These are phyloP conservation scores for Ginglymostoma cirratum DNA, from an alignment of 2,113 vertebrate genomes.

Conservation along the genomic window DNA sequence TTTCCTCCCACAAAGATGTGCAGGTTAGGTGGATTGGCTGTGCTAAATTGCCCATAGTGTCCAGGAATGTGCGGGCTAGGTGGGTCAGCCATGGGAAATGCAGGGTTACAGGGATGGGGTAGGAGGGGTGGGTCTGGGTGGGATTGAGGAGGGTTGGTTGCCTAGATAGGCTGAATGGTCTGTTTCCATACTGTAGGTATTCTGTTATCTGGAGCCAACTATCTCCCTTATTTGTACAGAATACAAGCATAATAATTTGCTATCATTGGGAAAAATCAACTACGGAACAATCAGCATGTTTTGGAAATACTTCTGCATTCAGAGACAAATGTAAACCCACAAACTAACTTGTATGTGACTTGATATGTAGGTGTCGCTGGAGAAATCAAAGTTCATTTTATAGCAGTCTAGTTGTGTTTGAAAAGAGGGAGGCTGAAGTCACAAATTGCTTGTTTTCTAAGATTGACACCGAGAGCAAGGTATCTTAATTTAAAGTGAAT, in stretches of 20 bases:
- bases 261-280: not conserved
- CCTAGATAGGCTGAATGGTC: no score
- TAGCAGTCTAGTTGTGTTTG: not conserved
- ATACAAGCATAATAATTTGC: constrained; percentile 6
- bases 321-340: constrained; percentile 13
- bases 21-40: no score
- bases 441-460: not conserved
- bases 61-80: no score
- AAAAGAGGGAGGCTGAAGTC: not conserved
- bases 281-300: not conserved
- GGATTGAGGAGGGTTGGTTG: no score
- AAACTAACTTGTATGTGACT: not conserved
- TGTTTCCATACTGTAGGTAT: no score
- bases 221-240: not conserved
- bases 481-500: not conserved
- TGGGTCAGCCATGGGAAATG: no score
- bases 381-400: not conserved
- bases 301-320: not conserved
- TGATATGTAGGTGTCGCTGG: not conserved
- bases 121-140: no score
- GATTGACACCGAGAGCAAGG: not conserved
- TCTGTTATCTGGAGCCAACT: not conserved
- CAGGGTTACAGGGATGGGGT: no score
- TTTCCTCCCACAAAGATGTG: no score
- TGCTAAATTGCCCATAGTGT: no score